phyloP scores from a whole-genome alignment of 2,888 invertebrate genomes.

The Perizoma affinitatum region DNA sequence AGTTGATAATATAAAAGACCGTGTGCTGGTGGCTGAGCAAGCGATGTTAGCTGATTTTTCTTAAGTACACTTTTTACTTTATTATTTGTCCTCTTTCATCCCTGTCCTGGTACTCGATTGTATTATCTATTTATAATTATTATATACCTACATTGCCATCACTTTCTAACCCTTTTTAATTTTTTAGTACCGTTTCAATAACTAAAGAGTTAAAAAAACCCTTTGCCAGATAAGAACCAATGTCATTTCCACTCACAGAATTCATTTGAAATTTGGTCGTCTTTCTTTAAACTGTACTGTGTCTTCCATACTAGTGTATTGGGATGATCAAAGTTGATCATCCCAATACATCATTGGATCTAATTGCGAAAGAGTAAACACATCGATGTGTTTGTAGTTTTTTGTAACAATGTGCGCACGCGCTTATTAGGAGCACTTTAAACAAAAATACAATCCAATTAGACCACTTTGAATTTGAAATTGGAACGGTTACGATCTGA shows the following conservation, averaged over 20 bases:
- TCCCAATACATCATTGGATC: constrained; percentile 78
- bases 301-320: constrained; percentile 19
- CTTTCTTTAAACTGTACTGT: constrained; percentile 28
- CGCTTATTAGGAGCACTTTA: constrained; percentile 78
- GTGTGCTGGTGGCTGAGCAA: too few species aligned
- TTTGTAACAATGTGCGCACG: constrained; percentile 76
- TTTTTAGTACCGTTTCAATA: too few species aligned
- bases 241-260: neutral
- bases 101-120: too few species aligned
- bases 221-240: neutral
- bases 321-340: constrained; percentile 30
- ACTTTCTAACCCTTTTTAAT: too few species aligned
- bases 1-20: too few species aligned
- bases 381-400: constrained; percentile 70
- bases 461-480: constrained; percentile 77
- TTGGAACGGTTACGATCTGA: constrained; percentile 78
- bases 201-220: too few species aligned
- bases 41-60: too few species aligned
- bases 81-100: too few species aligned
- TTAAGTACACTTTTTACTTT: too few species aligned
- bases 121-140: too few species aligned
- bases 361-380: constrained; percentile 82
- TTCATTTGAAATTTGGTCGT: too few species aligned
- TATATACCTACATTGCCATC: too few species aligned
- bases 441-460: constrained; percentile 83